Evolutionary conservation across 1,140 invertebrate genomes (phyloP), one percentile per base, ranked within the genome.

Genomic region (Agraylea sexmaculata): DNA sequence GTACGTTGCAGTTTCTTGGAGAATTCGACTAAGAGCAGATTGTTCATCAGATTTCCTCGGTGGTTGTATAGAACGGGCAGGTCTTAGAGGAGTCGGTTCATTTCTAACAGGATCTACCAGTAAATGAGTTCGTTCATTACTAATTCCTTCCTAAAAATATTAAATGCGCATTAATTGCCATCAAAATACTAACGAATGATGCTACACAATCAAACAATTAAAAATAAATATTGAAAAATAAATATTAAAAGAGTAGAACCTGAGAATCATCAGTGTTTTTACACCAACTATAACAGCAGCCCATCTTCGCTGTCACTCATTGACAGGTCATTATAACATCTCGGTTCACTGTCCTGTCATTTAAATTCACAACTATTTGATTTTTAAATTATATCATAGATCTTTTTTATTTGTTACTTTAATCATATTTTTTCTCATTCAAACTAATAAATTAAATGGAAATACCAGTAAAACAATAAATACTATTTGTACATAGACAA

Each of bases 1-100:
- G 16, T 66, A 91, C 86, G 80, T 83, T 27, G 86, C 85, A 44
- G 85, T 87, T 64, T 88, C 83, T 55, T 88, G 83, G 43, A 92
- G 64, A 57, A 91, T 87, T 64, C 78, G 77, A 56, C 78, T 87
- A 18, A 91, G 66, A 11, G 84, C 87, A 52, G 82, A 88, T 64
- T 89, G 85, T 59, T 91, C 87, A 61, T 91, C 86, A 51, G 85
- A 83, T 57, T 86, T 85, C 19, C 81, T 76, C 30, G 77, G 68
- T 15, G 75, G 41, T 25, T 43, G 38, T 1, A 63, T 58, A 0
- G 61, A 59, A 4, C 62, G 51, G 1, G 57, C 58, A 10, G 60
- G 56, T 2, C 60, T 58, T 11, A 55, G 56, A 3, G 61, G 62
- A 5, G 60, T 54, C 37, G 63, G 62, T 20, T 65, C 63, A 50